Conservation (phyloP, 37 sponge, comb jelly and placozoan species). For the Lycopodina hypogea region DNA sequence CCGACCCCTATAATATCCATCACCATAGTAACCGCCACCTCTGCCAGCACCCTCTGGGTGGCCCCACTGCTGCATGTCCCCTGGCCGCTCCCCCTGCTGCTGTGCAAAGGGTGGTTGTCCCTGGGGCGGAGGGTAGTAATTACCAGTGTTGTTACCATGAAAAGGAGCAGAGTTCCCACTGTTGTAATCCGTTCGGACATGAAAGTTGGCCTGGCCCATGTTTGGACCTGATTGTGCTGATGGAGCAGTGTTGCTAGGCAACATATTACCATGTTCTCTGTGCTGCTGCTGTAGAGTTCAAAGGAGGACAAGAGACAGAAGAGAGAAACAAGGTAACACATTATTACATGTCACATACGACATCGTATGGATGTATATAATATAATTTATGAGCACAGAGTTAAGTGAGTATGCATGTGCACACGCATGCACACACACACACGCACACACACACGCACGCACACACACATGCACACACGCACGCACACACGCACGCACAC, state of each 20-base stretch:
- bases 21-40: conserved; percentile 10
- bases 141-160: not conserved
- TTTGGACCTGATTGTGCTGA: not conserved
- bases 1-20: not conserved
- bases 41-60: not conserved
- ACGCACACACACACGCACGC: no score
- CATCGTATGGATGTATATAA: no score
- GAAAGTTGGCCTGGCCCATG: not conserved
- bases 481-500: no score
- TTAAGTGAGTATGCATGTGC: no score
- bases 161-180: no score
- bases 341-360: no score
- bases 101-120: conserved; percentile 11
- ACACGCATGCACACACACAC: no score
- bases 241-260: not conserved
- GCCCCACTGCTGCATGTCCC: not conserved
- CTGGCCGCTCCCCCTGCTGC: not conserved
- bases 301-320: not conserved
- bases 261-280: not conserved
- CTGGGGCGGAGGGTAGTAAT: conserved; percentile 18
- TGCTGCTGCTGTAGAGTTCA: not conserved
- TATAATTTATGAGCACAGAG: no score
- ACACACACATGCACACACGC: no score
- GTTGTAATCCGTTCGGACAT: no score
- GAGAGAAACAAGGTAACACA: no score